A percentile compares a stretch with the other conserved stretches of the same genome.
Evolutionary conservation across 1,140 invertebrate genomes (phyloP).

Genomic region (Odontomachus brunneus): DNA sequence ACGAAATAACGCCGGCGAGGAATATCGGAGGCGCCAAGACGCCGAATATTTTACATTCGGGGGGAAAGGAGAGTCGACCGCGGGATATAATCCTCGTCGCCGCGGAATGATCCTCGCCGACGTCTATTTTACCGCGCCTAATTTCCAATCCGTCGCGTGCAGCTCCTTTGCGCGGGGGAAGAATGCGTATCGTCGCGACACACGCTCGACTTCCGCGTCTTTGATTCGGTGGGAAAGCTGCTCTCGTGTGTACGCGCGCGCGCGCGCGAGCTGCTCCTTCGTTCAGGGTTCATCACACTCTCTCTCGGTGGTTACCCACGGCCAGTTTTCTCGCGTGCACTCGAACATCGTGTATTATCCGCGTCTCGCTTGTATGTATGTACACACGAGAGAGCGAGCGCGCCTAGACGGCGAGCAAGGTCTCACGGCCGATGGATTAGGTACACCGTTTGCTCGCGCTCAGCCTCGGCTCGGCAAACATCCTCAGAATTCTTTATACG

Average conservation of each 20-base stretch:
- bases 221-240: constrained; percentile 53
- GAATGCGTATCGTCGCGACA: constrained; percentile 5
- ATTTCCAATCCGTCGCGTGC: constrained; percentile 9
- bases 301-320: constrained; percentile 67
- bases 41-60: too few relatives aligned
- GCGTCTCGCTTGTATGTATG: constrained; percentile 56
- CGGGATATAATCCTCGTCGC: too few relatives aligned
- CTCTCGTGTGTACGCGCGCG: neutral
- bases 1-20: too few relatives aligned
- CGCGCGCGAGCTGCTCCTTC: neutral
- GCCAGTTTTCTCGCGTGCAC: constrained; percentile 67
- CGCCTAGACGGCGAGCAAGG: constrained; percentile 49
- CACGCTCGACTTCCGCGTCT: constrained; percentile 48
- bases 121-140: neutral
- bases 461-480: constrained; percentile 72
- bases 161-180: neutral
- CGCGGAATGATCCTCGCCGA: too few relatives aligned
- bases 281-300: constrained; percentile 70
- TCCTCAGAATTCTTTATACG: constrained; percentile 64
- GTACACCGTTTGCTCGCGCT: constrained; percentile 69
- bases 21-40: too few relatives aligned
- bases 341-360: constrained; percentile 67
- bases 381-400: constrained; percentile 45
- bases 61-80: too few relatives aligned
- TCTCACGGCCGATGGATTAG: constrained; percentile 72